phyloP scores from a whole-genome alignment of 2,113 vertebrate genomes.

The Rhadina sibilatrix region DNA sequence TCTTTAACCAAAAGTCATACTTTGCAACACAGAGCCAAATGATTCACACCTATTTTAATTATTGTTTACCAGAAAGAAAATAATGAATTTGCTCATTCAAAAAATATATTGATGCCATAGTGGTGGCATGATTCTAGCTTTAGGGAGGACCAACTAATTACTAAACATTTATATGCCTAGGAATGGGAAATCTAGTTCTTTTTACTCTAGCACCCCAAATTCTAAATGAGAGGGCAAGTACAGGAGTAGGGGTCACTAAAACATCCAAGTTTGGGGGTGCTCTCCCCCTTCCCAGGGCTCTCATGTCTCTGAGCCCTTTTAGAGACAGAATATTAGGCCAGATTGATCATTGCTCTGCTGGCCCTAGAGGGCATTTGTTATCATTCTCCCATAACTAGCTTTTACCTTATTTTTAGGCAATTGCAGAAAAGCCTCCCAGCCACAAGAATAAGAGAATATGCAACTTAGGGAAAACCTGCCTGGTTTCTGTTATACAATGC shows the following conservation, averaged over 20 bases:
- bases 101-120: background rate
- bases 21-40: background rate
- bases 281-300: background rate
- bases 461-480: background rate
- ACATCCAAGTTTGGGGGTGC: background rate
- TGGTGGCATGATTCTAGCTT: background rate
- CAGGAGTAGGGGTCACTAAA: fast-evolving
- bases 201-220: background rate
- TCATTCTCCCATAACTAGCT: background rate
- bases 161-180: background rate
- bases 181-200: background rate
- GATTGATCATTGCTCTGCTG: background rate
- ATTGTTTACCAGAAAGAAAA: background rate
- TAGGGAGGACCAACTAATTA: background rate
- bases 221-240: background rate
- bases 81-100: background rate
- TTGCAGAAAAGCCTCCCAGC: background rate
- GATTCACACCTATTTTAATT: background rate
- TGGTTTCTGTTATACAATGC: background rate
- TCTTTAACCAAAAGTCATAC: background rate
- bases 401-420: background rate
- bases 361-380: background rate
- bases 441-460: background rate
- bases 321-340: background rate
- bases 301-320: background rate